A percentile compares a stretch with the other conserved stretches of the same genome.
Evolutionary conservation across 2,888 invertebrate genomes (phyloP).

Genomic region (Drosophila falleni): DNA sequence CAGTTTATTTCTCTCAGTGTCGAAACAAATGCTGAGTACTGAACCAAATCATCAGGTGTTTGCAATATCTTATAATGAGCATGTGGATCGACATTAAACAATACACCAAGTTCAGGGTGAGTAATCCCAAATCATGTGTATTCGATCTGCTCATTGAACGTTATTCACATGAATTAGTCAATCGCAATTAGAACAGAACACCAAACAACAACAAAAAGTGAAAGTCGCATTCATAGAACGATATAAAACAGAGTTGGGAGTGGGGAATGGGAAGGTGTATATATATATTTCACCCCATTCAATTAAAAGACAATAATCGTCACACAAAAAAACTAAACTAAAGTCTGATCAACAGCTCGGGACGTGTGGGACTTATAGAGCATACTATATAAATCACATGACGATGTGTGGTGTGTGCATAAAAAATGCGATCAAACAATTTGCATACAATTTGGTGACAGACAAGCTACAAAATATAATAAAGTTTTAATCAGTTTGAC

Average conservation of each 20-base stretch:
- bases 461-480: slow-evolving; percentile 27
- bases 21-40: slow-evolving; percentile 2
- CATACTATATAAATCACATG: slow-evolving; percentile 69
- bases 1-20: slow-evolving; percentile 21
- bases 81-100: slow-evolving; percentile 31
- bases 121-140: slow-evolving; percentile 56
- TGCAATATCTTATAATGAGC: slow-evolving; percentile 39
- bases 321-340: slow-evolving; percentile 10
- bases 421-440: slow-evolving; percentile 61
- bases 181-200: slow-evolving; percentile 33
- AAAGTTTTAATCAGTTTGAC: neutral
- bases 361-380: slow-evolving; percentile 51
- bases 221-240: slow-evolving; percentile 51
- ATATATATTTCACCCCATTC: slow-evolving; percentile 22
- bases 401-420: slow-evolving; percentile 45
- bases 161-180: slow-evolving; percentile 39
- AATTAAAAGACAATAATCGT: slow-evolving; percentile 62
- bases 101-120: slow-evolving; percentile 74
- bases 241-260: neutral
- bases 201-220: slow-evolving; percentile 64
- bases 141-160: slow-evolving; percentile 39
- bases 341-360: slow-evolving; percentile 32
- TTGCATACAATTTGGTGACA: slow-evolving; percentile 78
- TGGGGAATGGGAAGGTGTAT: neutral
- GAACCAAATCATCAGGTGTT: slow-evolving; percentile 47